Evolutionary conservation across 1,140 invertebrate species (phyloP), one percentile per base, ranked within the genome.

Genomic region (Piezodorus guildinii): DNA sequence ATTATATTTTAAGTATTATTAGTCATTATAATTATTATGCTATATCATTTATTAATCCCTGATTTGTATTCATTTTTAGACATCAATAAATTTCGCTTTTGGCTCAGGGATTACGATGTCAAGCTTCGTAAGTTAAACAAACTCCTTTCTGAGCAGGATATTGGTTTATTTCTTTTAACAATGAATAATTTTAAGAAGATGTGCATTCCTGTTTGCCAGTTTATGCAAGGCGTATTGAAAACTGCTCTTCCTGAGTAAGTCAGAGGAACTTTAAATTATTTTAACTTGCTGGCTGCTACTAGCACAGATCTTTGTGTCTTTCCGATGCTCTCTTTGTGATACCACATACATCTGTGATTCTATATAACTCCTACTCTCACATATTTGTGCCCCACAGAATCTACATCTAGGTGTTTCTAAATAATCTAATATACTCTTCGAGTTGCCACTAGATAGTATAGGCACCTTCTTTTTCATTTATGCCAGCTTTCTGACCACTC

Each of bases 121-220:
- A 21, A 23, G 14, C 5, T 23, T 23, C 5, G 2, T 56, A 15
- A 23, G 19, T 21, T 21, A 4, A 21, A 56, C 9, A 21, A 16
- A 16, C 17, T 56, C 23, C 17, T 25, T 56, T 16, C 52, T 25
- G 52, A 56, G 15, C 52, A 56, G 23, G 19, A 56, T 5, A 56
- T 56, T 56, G 52, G 52, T 25, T 25, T 56, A 25, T 56, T 56
- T 56, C 15, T 56, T 56, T 25, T 56, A 10, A 56, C 17, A 25
- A 56, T 25, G 52, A 25, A 15, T 21, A 25, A 56, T 25, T 56
- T 56, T 27, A n/a, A 56, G 27, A 19, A 62, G 25, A 62, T 65
- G n/a, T 25, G 44, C 14, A 23, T 44, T 16, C 17, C 25, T 65
- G 12, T 56, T 65, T 16, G 17, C 19, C 16, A 49, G n/a, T 17